These are phyloP conservation scores for Hirudo medicinalis DNA, from an alignment of 1,140 invertebrate genomes.

Conservation along the genomic window DNA sequence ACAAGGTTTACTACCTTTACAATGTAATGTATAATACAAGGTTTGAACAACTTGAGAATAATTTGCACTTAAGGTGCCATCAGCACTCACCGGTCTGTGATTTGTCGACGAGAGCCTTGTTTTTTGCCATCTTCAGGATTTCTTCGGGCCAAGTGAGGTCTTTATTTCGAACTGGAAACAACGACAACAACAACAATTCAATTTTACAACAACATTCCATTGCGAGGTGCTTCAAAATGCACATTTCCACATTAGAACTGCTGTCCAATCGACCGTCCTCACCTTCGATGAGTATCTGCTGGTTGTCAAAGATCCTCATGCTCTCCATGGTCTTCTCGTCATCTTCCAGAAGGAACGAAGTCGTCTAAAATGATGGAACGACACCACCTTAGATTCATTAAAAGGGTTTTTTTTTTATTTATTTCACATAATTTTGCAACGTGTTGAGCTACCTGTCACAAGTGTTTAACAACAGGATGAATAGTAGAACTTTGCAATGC, in stretches of 20 bases:
- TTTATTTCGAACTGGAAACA: conserved; percentile 53
- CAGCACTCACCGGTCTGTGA: not conserved
- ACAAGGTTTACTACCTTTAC: too few species aligned
- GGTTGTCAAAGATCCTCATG: conserved; percentile 54
- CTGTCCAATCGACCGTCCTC: not conserved
- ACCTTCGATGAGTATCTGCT: conserved; percentile 61
- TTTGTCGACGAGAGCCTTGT: conserved; percentile 29
- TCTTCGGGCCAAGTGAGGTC: conserved; percentile 84
- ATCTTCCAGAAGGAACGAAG: conserved; percentile 57
- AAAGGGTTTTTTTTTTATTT: not conserved
- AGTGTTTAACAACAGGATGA: too few species aligned
- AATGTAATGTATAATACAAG: too few species aligned
- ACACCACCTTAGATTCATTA: too few species aligned
- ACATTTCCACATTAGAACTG: not conserved
- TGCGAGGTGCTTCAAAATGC: not conserved
- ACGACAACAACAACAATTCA: too few species aligned
- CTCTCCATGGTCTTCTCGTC: conserved; percentile 59
- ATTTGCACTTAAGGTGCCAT: not conserved
- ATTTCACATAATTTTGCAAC: too few species aligned
- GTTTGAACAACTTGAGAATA: too few species aligned
- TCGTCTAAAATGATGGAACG: conserved; percentile 37
- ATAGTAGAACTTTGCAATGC: not conserved
- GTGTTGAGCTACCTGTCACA: too few species aligned
- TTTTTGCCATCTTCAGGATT: conserved; percentile 53
- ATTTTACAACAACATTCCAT: too few species aligned